Evolutionary conservation across 2,888 invertebrate genomes (phyloP).

Genomic region (Piscicola geometra): DNA sequence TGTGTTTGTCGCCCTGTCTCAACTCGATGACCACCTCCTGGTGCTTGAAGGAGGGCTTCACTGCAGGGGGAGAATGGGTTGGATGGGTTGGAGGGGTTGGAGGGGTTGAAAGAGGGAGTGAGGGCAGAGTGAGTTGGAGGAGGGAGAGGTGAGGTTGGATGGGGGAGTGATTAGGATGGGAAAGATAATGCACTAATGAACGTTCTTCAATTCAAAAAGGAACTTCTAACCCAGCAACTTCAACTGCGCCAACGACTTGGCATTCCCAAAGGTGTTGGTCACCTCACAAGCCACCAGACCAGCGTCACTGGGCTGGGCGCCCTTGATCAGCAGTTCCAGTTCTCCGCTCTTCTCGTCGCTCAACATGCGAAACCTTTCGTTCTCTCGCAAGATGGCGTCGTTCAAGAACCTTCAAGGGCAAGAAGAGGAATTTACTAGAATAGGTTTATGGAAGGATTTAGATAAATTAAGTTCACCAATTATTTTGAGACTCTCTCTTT

Average conservation of each 20-base stretch:
- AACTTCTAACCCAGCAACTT: slow-evolving; percentile 29
- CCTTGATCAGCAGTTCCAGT: slow-evolving; percentile 1
- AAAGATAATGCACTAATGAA: background rate
- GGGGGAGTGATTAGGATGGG: too few relatives aligned
- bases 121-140: too few relatives aligned
- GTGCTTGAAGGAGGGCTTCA: slow-evolving; percentile 19
- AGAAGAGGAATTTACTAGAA: background rate
- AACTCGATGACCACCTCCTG: slow-evolving; percentile 1
- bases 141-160: too few relatives aligned
- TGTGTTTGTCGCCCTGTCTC: background rate
- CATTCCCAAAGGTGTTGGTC: slow-evolving; percentile 26
- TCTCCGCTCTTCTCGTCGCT: background rate
- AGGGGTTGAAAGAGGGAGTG: too few relatives aligned
- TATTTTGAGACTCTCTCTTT: too few relatives aligned
- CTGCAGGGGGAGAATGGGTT: background rate
- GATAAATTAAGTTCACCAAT: too few relatives aligned
- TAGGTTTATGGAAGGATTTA: background rate
- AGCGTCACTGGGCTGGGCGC: background rate
- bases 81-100: too few relatives aligned
- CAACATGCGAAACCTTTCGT: background rate
- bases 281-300: slow-evolving; percentile 21
- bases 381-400: background rate
- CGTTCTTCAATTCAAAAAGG: too few relatives aligned
- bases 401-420: slow-evolving; percentile 24
- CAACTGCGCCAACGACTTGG: background rate